phyloP scores from a whole-genome alignment of 2,113 vertebrate genomes.

The Ranitomeya variabilis region DNA sequence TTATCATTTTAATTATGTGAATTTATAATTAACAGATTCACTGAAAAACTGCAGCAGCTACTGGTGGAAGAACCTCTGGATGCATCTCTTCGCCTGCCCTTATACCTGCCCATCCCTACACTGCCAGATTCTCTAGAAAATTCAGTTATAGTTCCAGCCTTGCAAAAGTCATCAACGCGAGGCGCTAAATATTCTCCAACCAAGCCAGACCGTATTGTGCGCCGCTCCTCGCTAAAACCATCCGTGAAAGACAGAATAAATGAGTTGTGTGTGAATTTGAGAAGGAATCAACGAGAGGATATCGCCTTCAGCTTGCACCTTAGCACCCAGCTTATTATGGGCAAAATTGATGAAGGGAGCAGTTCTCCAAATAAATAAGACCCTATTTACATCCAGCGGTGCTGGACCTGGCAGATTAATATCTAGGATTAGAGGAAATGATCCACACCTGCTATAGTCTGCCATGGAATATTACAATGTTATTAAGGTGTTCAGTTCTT shows the following conservation, averaged over 20 bases:
- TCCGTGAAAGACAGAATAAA: constrained; percentile 60
- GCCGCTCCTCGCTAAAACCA: neutral
- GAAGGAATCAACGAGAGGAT: constrained; percentile 69
- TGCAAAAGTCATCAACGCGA: neutral
- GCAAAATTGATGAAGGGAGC: constrained; percentile 58
- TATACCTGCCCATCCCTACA: constrained; percentile 28
- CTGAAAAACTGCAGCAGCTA: constrained; percentile 34
- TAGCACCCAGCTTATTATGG: constrained; percentile 68
- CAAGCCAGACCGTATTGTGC: neutral
- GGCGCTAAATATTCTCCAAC: neutral
- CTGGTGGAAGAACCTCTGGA: constrained; percentile 25
- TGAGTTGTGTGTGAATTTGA: constrained; percentile 68
- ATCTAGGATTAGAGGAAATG: neutral
- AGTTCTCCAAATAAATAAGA: neutral
- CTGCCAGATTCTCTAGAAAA: constrained; percentile 2
- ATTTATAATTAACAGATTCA: constrained; percentile 33
- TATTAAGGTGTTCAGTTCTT: neutral
- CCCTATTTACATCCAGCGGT: neutral
- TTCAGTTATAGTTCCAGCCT: neutral
- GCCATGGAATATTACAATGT: neutral
- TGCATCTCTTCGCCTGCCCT: neutral
- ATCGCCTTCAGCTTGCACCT: constrained; percentile 69
- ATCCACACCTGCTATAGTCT: neutral
- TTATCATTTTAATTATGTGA: no score
- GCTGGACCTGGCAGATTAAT: neutral